Evolutionary conservation across 2,113 vertebrate species (phyloP), one percentile per base, ranked within the genome.

Genomic region (Muntiacus muntjak): DNA sequence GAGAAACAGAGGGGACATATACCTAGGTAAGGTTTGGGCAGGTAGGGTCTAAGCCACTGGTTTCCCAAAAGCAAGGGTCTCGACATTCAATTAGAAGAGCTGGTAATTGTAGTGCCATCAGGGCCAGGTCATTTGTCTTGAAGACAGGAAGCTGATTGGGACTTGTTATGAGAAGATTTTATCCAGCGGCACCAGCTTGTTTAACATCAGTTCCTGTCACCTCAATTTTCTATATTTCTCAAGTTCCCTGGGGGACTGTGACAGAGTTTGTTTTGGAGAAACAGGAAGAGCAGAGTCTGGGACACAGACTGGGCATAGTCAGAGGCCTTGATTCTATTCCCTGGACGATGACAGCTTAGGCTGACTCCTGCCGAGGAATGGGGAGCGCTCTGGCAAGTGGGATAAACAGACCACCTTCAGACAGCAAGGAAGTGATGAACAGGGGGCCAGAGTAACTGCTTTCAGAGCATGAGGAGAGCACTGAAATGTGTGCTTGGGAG

Each of bases 131-230:
- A 94, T 94, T 97, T 95, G 85, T 95, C 92, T 95, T 97, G 54
- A 97, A 62, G 87, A 97, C 64, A 96, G 92, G 81, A 96, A 97
- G 58, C 74, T 94, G 47, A 97, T 71, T 47, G 33, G 71, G 52
- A 64, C 43, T 96, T 97, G 76, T 89, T 97, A 82, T 86, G 76
- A 91, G 88, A 89, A 95, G 94, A 97, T 97, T 97, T 97, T 95
- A 97, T 97, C 92, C 28, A 50, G 57, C 87, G 92, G 84, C 76
- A 98, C 43, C 23, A 92, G 81, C 67, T 96, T 98, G 52, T 98
- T 97, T 82, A 81, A 81, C 82, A 90, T 93, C 45, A 92, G 57
- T 96, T 97, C 79, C 81, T 94, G 47, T 95, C 95, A 94, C 74
- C 74, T 97, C 90, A 47, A 94, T 92, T 97, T 97, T 94, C 54